Base-by-base conservation (phyloP, 2,113 vertebrate species). In the Falcunculus frontatus region DNA sequence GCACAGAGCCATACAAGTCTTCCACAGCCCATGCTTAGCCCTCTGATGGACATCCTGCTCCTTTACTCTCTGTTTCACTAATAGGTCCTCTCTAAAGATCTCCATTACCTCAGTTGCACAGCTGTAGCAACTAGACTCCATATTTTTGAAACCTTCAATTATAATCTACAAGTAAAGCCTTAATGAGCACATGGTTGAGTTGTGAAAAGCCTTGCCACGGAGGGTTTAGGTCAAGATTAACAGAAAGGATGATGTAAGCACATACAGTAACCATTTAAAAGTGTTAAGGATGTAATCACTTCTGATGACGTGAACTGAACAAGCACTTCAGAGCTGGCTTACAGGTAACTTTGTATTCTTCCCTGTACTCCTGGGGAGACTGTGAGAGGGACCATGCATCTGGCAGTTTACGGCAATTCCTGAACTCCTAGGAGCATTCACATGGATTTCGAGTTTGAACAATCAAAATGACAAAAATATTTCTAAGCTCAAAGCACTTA, bases 281-380 rank as follows among this genome's bases (percentile, higher is more conserved):
- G 19, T 2, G 4, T 32, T 33, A 13, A 33, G 16, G 27, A 26
- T 20, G 32, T 0, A 1, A 46, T 42, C 56, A 35, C 7, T 2
- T 41, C 37, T 41, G 27, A 20, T 47, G 41, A 46, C 2, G 1
- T 9, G 33, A 84, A 16, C 37, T 6, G 18, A 81, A 53, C 30
- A 23, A 68, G 39, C 9, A 50, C 23, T 35, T 81, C 69, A 89
- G 33, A 63, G 57, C 3, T 9, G 3, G 18, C 4, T 65, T 41
- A 46, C 5, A n/a, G 49, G 33, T 16, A 63, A n/a, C 10, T 83
- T 55, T 18, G 21, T 70, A 41, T 20, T 68, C 27, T 59, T 72
- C 19, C 29, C 30, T 19, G 7, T 55, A 5, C 18, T 59, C 41
- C 44, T 53, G 47, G 26, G 47, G 18, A 78, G n/a, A 13, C 2